These are phyloP conservation scores for Bombus soroeensis DNA, from an alignment of 1,140 invertebrate species.

Conservation along the genomic window DNA sequence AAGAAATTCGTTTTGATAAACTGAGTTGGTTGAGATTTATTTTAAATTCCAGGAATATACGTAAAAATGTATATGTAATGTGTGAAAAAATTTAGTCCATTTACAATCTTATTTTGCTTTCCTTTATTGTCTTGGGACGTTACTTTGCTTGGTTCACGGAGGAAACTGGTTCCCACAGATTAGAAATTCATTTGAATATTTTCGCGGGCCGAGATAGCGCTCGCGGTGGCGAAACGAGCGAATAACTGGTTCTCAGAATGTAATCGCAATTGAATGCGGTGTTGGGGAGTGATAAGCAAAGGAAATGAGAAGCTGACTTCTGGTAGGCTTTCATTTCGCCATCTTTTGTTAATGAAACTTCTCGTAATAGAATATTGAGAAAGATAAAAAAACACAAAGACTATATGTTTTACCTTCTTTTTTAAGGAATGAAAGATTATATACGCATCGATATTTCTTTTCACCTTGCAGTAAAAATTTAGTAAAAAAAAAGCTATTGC, in stretches of 20 bases:
- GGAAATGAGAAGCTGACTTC: not conserved
- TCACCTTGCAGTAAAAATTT: too few relatives aligned
- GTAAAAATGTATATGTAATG: too few relatives aligned
- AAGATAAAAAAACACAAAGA: too few relatives aligned
- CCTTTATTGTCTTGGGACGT: too few relatives aligned
- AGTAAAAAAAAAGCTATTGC: too few relatives aligned
- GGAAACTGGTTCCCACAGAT: conserved; percentile 66
- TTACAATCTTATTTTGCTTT: not conserved
- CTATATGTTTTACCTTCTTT: not conserved
- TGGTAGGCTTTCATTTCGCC: not conserved
- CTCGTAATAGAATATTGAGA: too few relatives aligned
- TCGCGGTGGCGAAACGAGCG: not conserved
- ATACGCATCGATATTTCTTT: too few relatives aligned
- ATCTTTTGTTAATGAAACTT: not conserved
- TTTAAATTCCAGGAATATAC: not conserved
- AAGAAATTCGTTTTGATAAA: not conserved
- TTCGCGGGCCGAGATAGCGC: conserved; percentile 70
- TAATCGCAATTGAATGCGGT: conserved; percentile 6
- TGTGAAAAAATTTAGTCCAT: too few relatives aligned
- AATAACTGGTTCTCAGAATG: not conserved
- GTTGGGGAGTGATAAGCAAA: not conserved
- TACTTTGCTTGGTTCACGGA: not conserved
- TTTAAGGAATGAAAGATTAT: too few relatives aligned
- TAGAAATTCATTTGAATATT: conserved; percentile 81
- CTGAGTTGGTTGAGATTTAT: not conserved